A percentile compares a stretch with the other conserved stretches of the same genome.
These are phyloP conservation scores for human (Homo sapiens) DNA, from an alignment of 2,113 vertebrate genomes.

Conservation along the genomic window GRCh38 chr20:4255501-4256000, in stretches of 20 bases:
- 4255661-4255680: slow-evolving; percentile 26
- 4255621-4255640: slow-evolving; percentile 19
- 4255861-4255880: neutral
- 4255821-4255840: neutral
- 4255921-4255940: neutral
- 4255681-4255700: slow-evolving; percentile 53
- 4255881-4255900: neutral
- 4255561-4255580: slow-evolving; percentile 39
- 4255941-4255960: neutral
- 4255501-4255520: neutral
- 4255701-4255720: slow-evolving; percentile 42
- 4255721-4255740: slow-evolving; percentile 38
- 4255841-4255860: neutral
- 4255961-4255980: neutral
- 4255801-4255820: neutral
- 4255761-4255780: slow-evolving; percentile 42
- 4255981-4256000: neutral
- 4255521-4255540: neutral
- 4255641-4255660: neutral
- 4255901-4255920: neutral
- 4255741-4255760: slow-evolving; percentile 57
- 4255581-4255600: neutral
- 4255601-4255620: neutral
- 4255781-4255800: slow-evolving; percentile 16
- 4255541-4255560: slow-evolving; percentile 33